Base-by-base conservation (phyloP, 2,888 invertebrate genomes). In the Pseudococcus jackbeardsleyi region DNA sequence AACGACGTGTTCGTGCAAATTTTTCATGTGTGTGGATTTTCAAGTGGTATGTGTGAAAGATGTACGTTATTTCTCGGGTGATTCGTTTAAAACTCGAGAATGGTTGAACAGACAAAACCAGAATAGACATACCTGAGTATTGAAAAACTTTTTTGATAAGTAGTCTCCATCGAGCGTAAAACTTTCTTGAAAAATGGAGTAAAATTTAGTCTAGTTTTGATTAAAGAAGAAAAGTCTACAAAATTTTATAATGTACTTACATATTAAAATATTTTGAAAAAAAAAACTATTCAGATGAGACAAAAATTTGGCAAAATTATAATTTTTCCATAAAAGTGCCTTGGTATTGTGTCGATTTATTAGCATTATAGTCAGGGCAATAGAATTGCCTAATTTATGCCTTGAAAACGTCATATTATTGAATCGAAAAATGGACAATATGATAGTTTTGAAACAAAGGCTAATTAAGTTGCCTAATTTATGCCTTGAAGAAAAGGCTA, bases 71-170 rank as follows among this genome's bases (percentile, higher is more conserved):
- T 82, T 46, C 79, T n/a, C 19, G 4, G 42, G 79, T 12, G 46
- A 82, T 82, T 82, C 79, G 79, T 42, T 19, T 82, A 82, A 82
- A 82, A 82, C 79, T 82, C 79, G 11, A 82, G 39, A 33, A 33
- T 46, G 46, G 19, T 26, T 11, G 42, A 82, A 46, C 46, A 82
- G 79, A 82, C 79, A 19, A 42, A 82, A 82, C 19, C 79, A 82
- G 46, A 82, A 82, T 82, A 26, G 42, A 82, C 42, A 11, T 82
- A 46, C 46, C 79, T 46, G 79, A 46, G 33, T 46, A 82, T 82
- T 42, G 79, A 42, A 68, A 54, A 54, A 86, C 39, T 72, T 86
- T 86, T 86, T 86, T 59, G 39, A 42, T 68, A 48, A 68, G 86
- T 54, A 19, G 26, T 85, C 7, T 64, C 64, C 42, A 72, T 68